A percentile compares a stretch with the other conserved stretches of the same genome.
phyloP scores from a whole-genome alignment of 2,113 vertebrate species.

The Chloebia gouldiae region DNA sequence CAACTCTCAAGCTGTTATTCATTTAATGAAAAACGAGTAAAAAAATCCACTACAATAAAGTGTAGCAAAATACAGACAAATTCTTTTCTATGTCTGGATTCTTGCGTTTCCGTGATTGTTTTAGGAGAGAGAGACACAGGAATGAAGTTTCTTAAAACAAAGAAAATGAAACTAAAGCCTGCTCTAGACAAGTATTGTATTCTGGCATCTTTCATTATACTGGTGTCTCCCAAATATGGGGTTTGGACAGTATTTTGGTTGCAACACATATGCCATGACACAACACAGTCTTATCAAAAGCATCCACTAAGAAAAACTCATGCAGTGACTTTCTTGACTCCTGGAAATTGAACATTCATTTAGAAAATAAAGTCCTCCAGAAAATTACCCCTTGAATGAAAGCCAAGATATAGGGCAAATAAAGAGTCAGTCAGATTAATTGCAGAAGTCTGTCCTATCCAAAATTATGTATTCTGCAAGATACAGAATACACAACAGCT shows the following conservation, averaged over 20 bases:
- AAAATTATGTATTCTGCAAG: neutral
- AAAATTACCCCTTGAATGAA: neutral
- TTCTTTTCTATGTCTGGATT: neutral
- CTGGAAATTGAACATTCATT: neutral
- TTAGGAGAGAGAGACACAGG: neutral
- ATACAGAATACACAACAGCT: neutral
- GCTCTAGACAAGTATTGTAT: neutral
- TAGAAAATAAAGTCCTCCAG: neutral
- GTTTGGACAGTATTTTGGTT: neutral
- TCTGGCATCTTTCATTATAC: neutral
- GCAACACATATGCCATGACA: neutral
- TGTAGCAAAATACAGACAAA: neutral
- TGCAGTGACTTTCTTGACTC: neutral
- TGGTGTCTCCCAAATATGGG: neutral
- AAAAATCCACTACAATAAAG: neutral
- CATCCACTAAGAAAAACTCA: neutral
- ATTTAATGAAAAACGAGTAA: neutral
- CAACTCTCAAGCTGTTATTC: neutral
- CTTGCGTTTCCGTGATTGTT: neutral
- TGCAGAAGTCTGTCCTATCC: neutral
- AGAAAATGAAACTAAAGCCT: neutral
- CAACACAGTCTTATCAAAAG: neutral
- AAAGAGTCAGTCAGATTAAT: neutral
- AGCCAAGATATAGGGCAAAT: neutral
- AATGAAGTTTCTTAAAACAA: neutral